Conservation (phyloP, 2,113 vertebrate species). For the Perca flavescens region DNA sequence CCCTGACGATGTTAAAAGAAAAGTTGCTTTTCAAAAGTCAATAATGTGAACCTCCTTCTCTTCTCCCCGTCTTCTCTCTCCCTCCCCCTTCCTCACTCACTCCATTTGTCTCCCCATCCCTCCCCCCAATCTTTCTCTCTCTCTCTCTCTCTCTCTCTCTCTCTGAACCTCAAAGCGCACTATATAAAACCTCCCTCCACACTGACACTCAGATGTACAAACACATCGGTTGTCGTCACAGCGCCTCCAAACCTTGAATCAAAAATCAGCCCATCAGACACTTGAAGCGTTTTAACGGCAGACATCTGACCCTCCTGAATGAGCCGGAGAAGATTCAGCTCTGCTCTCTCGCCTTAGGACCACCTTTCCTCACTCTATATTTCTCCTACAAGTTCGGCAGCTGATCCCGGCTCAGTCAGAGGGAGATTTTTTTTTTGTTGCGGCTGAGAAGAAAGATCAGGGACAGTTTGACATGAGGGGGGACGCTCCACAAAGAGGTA, state of each 20-base stretch:
- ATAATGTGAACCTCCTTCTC: slow-evolving; percentile 41
- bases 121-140: slow-evolving; percentile 7
- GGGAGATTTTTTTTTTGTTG: slow-evolving; percentile 26
- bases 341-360: slow-evolving; percentile 47
- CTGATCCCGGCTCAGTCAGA: slow-evolving; percentile 46
- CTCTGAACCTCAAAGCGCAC: slow-evolving; percentile 49
- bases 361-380: slow-evolving; percentile 32
- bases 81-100: slow-evolving; percentile 12
- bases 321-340: slow-evolving; percentile 53
- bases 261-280: slow-evolving; percentile 3
- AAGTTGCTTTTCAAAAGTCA: slow-evolving; percentile 73
- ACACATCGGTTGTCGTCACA: slow-evolving; percentile 50
- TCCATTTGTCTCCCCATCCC: slow-evolving; percentile 16
- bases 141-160: slow-evolving; percentile 37
- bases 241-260: slow-evolving; percentile 27
- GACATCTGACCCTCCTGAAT: slow-evolving; percentile 60
- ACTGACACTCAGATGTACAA: slow-evolving; percentile 68
- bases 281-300: slow-evolving; percentile 3
- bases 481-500: slow-evolving; percentile 58
- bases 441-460: slow-evolving; percentile 55
- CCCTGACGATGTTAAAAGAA: slow-evolving; percentile 40
- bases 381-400: slow-evolving; percentile 59
- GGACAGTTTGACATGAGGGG: slow-evolving; percentile 63
- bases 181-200: slow-evolving; percentile 77
- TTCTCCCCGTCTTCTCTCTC: slow-evolving; percentile 14